Evolutionary conservation across 2,797 vertebrate species (phyloP), one percentile per base, ranked within the genome.

Genomic region (Tadarida brasiliensis): DNA sequence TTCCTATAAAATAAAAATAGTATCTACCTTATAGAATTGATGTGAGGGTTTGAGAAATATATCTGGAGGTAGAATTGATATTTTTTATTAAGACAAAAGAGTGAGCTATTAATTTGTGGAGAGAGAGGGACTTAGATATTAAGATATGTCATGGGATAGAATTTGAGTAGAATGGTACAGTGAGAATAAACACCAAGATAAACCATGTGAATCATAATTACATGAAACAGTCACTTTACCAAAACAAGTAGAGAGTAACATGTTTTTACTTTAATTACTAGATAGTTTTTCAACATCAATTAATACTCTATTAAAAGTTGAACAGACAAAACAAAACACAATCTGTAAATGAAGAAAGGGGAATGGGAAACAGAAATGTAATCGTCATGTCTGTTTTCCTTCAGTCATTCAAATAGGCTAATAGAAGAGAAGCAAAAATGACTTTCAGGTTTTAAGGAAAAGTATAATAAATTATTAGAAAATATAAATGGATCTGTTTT

Each of bases 391-490:
- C 70, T 92, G n/a, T 11, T 63, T 87, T 65, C 51, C 47, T 68
- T 63, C 1, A 63, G 85, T 85, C 76, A 68, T 8, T 89, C n/a
- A 28, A 86, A 39, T 90, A 84, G 9, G 11, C 17, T 74, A 8
- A 26, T 30, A 2, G 39, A 81, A 73, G n/a, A 90, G 22, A 84
- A 92, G 85, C 14, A 87, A 54, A 80, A 74, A n/a, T 51, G 16
- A 28, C 22, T 54, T 92, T 84, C 47, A 88, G 6, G 56, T 87
- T 94, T 95, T 35, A 96, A 83, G 44, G 51, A 67, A 94, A 85
- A 76, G 9, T 61, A 12, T 61, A 67, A 91, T 44, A 89, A 89
- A 24, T 63, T 84, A 82, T 51, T 90, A 90, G 30, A 92, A 91
- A 92, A 87, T 47, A 91, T 78, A 61, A 59, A 71, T 76, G 11